phyloP scores from a whole-genome alignment of 2,797 vertebrate species.

The Hephaestus fuliginosus region DNA sequence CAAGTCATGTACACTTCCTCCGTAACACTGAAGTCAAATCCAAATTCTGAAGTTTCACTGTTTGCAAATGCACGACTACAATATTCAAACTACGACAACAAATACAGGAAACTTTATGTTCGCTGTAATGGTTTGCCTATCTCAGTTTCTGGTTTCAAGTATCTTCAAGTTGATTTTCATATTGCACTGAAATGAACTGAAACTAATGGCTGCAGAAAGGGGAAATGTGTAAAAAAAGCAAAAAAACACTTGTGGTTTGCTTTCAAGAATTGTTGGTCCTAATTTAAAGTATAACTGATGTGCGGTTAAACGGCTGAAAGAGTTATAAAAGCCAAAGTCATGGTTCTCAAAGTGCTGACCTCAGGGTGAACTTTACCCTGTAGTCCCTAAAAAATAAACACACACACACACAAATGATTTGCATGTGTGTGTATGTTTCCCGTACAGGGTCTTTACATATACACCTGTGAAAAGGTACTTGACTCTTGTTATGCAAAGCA shows the following conservation, averaged over 20 bases:
- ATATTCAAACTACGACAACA: conserved; percentile 10
- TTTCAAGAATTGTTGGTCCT: background rate
- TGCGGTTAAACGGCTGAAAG: background rate
- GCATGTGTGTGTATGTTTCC: conserved; percentile 69
- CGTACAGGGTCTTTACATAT: conserved; percentile 61
- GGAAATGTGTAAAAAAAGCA: no score
- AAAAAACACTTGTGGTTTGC: no score
- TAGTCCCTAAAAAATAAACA: conserved; percentile 40
- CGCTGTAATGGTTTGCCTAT: background rate
- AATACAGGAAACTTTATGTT: background rate
- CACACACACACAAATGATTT: conserved; percentile 53
- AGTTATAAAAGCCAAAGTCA: background rate
- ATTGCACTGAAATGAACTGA: conserved; percentile 1
- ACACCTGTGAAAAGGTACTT: conserved; percentile 79
- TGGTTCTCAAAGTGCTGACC: conserved; percentile 11
- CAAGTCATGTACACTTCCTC: background rate
- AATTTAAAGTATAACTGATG: background rate
- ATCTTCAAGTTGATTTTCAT: conserved; percentile 28
- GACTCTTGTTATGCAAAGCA: conserved; percentile 80
- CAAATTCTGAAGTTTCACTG: background rate
- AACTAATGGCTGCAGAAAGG: background rate
- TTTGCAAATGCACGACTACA: no score
- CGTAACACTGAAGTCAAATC: background rate
- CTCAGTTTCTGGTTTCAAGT: conserved; percentile 25
- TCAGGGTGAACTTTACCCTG: conserved; percentile 6